Evolutionary conservation across 2,888 invertebrate genomes (phyloP).

Genomic region (Chrysodeixis includens): DNA sequence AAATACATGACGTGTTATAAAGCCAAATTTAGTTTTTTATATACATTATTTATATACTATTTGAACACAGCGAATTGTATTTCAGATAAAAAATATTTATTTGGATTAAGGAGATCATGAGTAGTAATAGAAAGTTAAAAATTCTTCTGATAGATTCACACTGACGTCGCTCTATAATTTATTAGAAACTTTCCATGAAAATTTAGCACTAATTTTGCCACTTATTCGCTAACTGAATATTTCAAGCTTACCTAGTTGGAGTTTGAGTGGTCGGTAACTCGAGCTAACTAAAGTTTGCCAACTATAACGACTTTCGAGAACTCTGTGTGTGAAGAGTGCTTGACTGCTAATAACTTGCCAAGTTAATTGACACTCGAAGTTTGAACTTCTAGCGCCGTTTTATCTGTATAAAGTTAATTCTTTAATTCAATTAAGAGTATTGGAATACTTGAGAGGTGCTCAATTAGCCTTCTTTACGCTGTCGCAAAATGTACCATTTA

Average conservation of each 20-base stretch:
- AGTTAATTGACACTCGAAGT: conserved; percentile 57
- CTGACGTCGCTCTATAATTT: conserved; percentile 19
- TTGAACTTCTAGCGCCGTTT: conserved; percentile 26
- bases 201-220: conserved; percentile 48
- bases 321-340: conserved; percentile 44
- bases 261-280: conserved; percentile 46
- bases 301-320: conserved; percentile 53
- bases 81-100: no score
- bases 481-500: no score
- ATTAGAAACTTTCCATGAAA: conserved; percentile 42
- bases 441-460: not conserved
- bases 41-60: no score
- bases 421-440: not conserved
- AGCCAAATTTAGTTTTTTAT: no score
- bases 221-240: conserved; percentile 54
- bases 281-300: conserved; percentile 49
- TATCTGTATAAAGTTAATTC: conserved; percentile 10
- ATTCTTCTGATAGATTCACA: not conserved
- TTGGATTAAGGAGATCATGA: no score
- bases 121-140: not conserved
- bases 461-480: no score
- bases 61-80: no score
- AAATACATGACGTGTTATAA: no score
- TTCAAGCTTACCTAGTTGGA: conserved; percentile 43
- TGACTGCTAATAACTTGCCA: conserved; percentile 47